These are phyloP conservation scores for Gouania willdenowi DNA, from an alignment of 2,797 vertebrate species.

Conservation along the genomic window DNA sequence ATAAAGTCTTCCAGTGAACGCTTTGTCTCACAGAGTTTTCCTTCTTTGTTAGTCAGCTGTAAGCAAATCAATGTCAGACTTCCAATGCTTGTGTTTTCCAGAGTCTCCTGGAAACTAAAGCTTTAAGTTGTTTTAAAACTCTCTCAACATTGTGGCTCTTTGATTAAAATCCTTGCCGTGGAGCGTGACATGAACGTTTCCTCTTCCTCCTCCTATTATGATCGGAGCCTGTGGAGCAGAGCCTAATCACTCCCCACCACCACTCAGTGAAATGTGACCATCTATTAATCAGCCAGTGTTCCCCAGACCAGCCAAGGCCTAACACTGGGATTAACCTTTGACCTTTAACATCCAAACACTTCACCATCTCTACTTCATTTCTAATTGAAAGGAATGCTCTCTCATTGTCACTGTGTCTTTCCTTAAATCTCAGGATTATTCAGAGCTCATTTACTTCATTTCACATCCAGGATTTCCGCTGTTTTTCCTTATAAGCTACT, in stretches of 20 bases:
- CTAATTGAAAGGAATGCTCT: conserved; percentile 58
- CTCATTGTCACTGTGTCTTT: conserved; percentile 22
- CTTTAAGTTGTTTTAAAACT: conserved; percentile 45
- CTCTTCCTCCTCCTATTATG: conserved; percentile 72
- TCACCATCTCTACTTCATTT: conserved; percentile 37
- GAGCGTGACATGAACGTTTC: conserved; percentile 65
- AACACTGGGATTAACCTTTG: conserved; percentile 67
- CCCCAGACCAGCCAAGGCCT: conserved; percentile 58
- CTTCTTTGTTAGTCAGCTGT: too few relatives aligned
- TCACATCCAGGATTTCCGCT: conserved; percentile 35
- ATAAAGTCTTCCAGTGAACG: too few relatives aligned
- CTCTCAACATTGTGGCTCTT: conserved; percentile 65
- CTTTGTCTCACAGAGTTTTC: too few relatives aligned
- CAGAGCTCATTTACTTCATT: conserved; percentile 61
- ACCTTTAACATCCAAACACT: conserved; percentile 36
- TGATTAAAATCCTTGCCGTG: conserved; percentile 74
- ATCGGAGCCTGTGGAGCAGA: conserved; percentile 72
- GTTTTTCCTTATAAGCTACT: conserved; percentile 53
- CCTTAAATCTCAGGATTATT: conserved; percentile 30
- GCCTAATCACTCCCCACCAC: conserved; percentile 85
- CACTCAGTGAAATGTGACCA: conserved; percentile 74
- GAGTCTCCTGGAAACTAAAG: conserved; percentile 29
- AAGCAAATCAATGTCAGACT: neutral
- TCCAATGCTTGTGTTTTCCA: neutral
- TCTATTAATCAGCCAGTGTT: conserved; percentile 78